Evolutionary conservation across 2,797 vertebrate genomes (phyloP).

Genomic region (Poecile montanus): DNA sequence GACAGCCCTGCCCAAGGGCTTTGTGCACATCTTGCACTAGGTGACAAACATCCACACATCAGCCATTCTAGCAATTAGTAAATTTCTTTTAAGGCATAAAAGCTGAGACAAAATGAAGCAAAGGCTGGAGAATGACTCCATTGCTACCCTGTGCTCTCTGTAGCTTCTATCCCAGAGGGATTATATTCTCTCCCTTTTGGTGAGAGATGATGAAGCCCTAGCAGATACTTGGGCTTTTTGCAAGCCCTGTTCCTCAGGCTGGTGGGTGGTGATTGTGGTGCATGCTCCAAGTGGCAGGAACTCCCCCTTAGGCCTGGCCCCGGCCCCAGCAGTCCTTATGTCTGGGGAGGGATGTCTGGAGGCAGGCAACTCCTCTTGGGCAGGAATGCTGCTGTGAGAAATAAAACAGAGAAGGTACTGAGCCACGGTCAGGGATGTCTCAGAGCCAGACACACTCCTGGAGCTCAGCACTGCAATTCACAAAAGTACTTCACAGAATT

Average conservation of each 20-base stretch:
- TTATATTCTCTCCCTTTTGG: background rate
- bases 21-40: background rate
- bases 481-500: background rate
- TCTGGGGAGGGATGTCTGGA: background rate
- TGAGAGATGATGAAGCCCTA: background rate
- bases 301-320: accelerated
- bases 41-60: background rate
- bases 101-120: background rate
- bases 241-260: background rate
- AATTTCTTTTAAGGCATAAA: background rate
- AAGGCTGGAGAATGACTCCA: accelerated
- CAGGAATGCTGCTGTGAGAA: background rate
- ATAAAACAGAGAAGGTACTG: background rate
- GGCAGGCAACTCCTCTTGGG: background rate
- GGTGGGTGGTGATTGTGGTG: background rate
- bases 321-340: background rate
- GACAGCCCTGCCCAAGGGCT: background rate
- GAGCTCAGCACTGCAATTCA: background rate
- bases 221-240: background rate
- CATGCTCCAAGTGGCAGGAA: background rate
- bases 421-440: background rate
- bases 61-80: background rate
- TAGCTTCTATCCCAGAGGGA: background rate
- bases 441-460: background rate
- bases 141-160: background rate